Percentiles rank a stretch among this genome's conserved stretches.
phyloP scores from a whole-genome alignment of 2,888 invertebrate genomes.

The Hemithea aestivaria region DNA sequence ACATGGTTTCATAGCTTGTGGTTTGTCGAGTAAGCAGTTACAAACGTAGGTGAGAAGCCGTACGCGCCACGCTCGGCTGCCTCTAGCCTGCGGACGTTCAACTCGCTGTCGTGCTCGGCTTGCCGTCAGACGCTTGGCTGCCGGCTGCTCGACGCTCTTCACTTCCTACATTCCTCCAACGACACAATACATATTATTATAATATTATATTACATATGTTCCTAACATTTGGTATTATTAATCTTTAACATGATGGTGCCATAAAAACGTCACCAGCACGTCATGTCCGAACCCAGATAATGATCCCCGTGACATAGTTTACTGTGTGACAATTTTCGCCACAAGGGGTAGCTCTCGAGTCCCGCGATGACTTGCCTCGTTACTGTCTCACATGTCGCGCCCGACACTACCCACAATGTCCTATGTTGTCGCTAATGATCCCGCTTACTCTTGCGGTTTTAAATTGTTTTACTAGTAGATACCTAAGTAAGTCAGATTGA shows the following conservation, averaged over 20 bases:
- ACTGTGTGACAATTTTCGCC: slow-evolving; percentile 67
- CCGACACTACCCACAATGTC: slow-evolving; percentile 39
- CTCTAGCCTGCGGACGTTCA: slow-evolving; percentile 67
- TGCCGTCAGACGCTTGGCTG: slow-evolving; percentile 44
- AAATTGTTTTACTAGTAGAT: slow-evolving; percentile 7
- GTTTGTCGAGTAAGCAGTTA: slow-evolving; percentile 13
- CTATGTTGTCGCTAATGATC: slow-evolving; percentile 68
- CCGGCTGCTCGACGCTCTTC: slow-evolving; percentile 59
- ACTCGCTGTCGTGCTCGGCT: slow-evolving; percentile 61
- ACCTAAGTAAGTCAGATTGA: not conserved
- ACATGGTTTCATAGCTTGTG: slow-evolving; percentile 12
- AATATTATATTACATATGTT: no score
- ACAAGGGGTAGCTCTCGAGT: slow-evolving; percentile 64
- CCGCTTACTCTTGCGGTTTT: slow-evolving; percentile 19
- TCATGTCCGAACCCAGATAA: slow-evolving; percentile 38
- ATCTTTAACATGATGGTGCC: slow-evolving; percentile 8
- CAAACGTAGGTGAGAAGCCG: slow-evolving; percentile 49
- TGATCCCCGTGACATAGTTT: slow-evolving; percentile 69
- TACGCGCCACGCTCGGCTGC: slow-evolving; percentile 61
- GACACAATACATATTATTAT: no score
- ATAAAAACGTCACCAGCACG: slow-evolving; percentile 18
- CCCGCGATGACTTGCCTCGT: slow-evolving; percentile 71
- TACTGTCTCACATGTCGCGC: slow-evolving; percentile 67
- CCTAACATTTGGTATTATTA: no score
- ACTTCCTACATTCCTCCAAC: slow-evolving; percentile 60